Evolutionary conservation across 2,797 vertebrate species (phyloP), one percentile per base, ranked within the genome.

Genomic region (Phataginus tetradactyla): DNA sequence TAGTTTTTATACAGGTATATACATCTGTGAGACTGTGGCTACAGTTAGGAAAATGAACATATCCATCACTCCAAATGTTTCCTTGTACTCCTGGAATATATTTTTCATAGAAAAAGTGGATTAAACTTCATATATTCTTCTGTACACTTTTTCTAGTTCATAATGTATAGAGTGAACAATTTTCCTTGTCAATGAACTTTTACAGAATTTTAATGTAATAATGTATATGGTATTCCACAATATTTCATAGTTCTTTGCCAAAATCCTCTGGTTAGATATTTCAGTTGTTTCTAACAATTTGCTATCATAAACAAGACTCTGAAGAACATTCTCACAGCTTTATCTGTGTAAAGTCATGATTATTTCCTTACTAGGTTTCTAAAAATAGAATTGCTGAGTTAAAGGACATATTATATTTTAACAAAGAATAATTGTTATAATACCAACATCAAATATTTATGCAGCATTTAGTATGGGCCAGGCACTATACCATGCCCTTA

Each of bases 61-160:
- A 86, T 25, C 34, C 34, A 72, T 57, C 42, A 37, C 4, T 18
- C 7, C 29, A 80, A 37, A 96, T 59, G 49, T 89, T 57, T 97
- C 42, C 32, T 39, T 86, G 39, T 78, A 21, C 12, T 90, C 27
- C 79, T n/a, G 9, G 49, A 72, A 66, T 90, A 83, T 5, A 81
- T 32, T 69, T 94, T 83, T 84, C 81, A 81, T 23, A 89, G 13
- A 91, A 93, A 86, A 85, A 53, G 25, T 78, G 7, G 7, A 63
- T 64, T 86, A 86, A 95, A 78, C 25, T 90, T 94, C 51, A 55
- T 7, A 59, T 59, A 42, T 59, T 89, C 34, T 45, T 75, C 95
- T 86, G 7, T 86, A 86, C 81, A 64, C 25, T n/a, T 87, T 84
- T 77, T 37, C 74, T 10, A 90, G 6, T 51, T 93, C 84, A 18